Evolutionary conservation across 2,113 vertebrate genomes (phyloP).

Genomic region (Isurus oxyrinchus): DNA sequence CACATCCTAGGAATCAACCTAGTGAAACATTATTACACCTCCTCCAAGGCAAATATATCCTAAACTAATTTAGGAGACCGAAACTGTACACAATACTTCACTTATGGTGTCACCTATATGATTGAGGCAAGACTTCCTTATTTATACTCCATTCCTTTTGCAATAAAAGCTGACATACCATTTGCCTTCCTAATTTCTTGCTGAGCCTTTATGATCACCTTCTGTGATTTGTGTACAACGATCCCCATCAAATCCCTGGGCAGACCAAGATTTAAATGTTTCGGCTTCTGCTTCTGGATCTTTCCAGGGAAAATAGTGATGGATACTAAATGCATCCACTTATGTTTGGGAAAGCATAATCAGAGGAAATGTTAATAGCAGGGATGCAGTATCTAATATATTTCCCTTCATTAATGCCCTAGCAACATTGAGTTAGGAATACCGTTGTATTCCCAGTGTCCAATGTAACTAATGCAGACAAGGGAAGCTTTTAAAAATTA

Average conservation of each 20-base stretch:
- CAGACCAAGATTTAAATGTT: not conserved
- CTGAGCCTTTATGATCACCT: not conserved
- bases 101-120: too few species aligned
- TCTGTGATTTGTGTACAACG: not conserved
- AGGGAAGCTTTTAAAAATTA: not conserved
- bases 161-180: not conserved
- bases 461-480: not conserved
- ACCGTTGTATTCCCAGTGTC: not conserved
- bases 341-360: not conserved
- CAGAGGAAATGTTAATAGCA: not conserved
- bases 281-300: not conserved
- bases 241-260: not conserved
- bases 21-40: too few species aligned
- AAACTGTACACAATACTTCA: too few species aligned
- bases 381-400: not conserved
- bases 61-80: too few species aligned
- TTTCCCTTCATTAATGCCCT: not conserved
- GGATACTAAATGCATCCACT: not conserved
- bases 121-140: too few species aligned
- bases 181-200: not conserved
- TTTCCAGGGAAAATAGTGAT: not conserved
- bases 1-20: too few species aligned
- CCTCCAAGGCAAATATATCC: too few species aligned
- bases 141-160: too few species aligned
- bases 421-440: not conserved